Conservation (phyloP, 1,140 invertebrate species). For the Caenorhabditis inopinata region DNA sequence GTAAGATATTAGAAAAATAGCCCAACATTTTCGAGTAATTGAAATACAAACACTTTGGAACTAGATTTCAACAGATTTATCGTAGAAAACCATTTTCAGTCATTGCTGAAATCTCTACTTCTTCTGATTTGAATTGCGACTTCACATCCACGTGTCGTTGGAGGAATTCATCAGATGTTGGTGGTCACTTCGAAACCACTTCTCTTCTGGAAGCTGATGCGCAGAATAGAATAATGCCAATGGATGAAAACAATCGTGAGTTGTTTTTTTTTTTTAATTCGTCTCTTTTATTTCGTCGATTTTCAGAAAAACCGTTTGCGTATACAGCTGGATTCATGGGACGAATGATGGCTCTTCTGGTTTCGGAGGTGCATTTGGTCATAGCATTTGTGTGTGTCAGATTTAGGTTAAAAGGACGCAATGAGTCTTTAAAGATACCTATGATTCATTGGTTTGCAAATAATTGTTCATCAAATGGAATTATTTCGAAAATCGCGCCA, state of each 20-base stretch:
- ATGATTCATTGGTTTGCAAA: too few relatives aligned
- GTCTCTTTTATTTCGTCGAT: too few relatives aligned
- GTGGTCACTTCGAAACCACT: constrained; percentile 20
- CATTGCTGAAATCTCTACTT: constrained; percentile 38
- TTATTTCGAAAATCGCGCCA: too few relatives aligned
- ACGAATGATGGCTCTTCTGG: constrained; percentile 38
- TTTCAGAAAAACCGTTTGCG: constrained; percentile 40
- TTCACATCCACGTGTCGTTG: constrained; percentile 41
- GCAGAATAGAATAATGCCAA: constrained; percentile 1
- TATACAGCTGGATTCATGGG: constrained; percentile 46
- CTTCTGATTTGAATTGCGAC: constrained; percentile 48
- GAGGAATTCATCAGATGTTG: constrained; percentile 42
- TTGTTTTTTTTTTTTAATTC: not conserved
- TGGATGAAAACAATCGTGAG: constrained; percentile 12
- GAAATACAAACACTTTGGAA: too few relatives aligned
- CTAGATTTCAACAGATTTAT: too few relatives aligned
- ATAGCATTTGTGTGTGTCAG: too few relatives aligned
- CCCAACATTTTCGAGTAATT: too few relatives aligned
- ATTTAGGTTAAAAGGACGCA: too few relatives aligned
- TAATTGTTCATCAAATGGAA: too few relatives aligned
- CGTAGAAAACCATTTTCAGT: not conserved
- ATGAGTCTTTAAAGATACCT: too few relatives aligned
- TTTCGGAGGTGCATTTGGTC: constrained; percentile 35
- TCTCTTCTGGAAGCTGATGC: constrained; percentile 7
- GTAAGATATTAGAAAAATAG: too few relatives aligned